Evolutionary conservation across 2,797 vertebrate genomes (phyloP), one percentile per base, ranked within the genome.

Genomic region (Chromis chromis): DNA sequence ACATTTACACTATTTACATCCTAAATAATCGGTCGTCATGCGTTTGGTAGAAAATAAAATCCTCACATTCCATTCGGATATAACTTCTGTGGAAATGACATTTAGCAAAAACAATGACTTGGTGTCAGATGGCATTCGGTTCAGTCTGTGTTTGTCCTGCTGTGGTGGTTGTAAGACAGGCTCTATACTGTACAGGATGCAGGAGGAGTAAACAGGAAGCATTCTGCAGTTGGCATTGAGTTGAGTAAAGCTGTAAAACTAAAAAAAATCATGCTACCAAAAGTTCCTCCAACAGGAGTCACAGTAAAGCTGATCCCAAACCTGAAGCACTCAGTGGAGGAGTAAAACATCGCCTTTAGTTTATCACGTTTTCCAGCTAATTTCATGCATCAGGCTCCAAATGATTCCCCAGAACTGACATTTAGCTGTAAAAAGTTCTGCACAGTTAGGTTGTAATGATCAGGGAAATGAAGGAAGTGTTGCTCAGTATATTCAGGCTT

Each of bases 1-100:
- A 90, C 82, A 89, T 88, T 87, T 92, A 91, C 88, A 92, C 13
- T 90, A 91, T 92, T 71, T 90, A 93, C 89, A 93, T 84, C 40
- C 60, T 89, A 84, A 72, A 79, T 83, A 74, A 82, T 64, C 63
- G 24, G 33, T 73, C 36, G 22, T 78, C 92, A 87, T 93, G 93
- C 93, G 40, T 42, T 73, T 50, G 5, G 50, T 85, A 79, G 72
- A 92, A 92, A 93, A 91, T 75, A 70, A 73, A 70, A 62, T 72
- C 58, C 50, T 85, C 78, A 84, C 91, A 86, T 92, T 90, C 91
- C 66, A 22, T 60, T 70, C 58, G 60, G 68, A 78, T 85, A 81
- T 75, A 25, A 65, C 4, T 64, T 66, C 28, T 65, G 46, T 27
- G 24, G 42, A 79, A 70, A 55, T 53, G 3, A 50, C 33, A 27